phyloP scores from a whole-genome alignment of 2,113 vertebrate genomes.

The Pelvicachromis taeniatus region DNA sequence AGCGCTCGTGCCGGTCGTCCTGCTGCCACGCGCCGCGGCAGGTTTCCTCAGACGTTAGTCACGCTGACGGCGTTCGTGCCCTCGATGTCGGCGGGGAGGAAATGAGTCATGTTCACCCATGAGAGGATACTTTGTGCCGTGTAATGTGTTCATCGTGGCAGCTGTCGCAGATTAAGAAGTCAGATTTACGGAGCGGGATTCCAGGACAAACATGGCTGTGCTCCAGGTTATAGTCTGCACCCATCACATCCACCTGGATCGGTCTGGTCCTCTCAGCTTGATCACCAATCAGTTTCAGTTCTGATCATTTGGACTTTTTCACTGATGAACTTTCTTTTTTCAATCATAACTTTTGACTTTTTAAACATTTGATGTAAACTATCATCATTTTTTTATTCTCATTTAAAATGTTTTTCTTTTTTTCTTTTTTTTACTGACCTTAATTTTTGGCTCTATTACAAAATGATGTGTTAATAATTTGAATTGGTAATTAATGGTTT shows the following conservation, averaged over 20 bases:
- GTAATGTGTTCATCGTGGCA: background rate
- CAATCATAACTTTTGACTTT: background rate
- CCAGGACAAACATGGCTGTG: background rate
- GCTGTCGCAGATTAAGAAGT: no score
- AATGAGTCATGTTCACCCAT: background rate
- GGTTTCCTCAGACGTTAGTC: background rate
- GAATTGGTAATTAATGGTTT: accelerated
- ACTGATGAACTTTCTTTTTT: no score
- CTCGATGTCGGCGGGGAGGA: background rate
- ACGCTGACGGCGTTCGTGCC: background rate
- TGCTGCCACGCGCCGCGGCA: background rate
- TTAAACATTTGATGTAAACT: background rate
- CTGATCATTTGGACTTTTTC: background rate
- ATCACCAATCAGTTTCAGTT: background rate
- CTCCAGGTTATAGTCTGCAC: background rate
- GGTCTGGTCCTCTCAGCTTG: no score
- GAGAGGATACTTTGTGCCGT: background rate
- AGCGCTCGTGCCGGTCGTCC: background rate
- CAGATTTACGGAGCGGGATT: background rate
- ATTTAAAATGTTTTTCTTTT: background rate
- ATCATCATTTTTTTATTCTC: background rate
- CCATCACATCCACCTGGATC: background rate
- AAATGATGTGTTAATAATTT: background rate
- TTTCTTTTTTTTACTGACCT: background rate
- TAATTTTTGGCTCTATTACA: background rate